These are phyloP conservation scores for Ennomos fuscantarius DNA, from an alignment of 2,888 invertebrate species.

Conservation along the genomic window DNA sequence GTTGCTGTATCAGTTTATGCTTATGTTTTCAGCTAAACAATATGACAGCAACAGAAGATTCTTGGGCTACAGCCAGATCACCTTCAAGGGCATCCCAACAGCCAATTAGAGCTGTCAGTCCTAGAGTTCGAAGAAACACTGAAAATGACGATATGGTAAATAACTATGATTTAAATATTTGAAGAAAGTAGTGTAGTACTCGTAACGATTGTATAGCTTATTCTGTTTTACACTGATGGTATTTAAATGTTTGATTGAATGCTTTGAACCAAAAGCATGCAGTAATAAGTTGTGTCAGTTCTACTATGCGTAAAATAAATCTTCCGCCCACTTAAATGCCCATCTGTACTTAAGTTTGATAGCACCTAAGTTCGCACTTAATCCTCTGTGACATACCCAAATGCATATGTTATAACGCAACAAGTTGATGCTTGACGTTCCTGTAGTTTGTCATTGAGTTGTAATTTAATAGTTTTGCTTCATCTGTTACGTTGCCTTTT, in stretches of 20 bases:
- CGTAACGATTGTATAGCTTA: neutral
- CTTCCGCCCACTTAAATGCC: no score
- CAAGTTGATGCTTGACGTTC: conserved; percentile 27
- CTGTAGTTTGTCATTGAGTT: conserved; percentile 43
- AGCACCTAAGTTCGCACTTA: no score
- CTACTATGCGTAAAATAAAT: no score
- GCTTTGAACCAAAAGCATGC: neutral
- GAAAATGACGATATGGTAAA: conserved; percentile 76
- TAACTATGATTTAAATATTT: neutral
- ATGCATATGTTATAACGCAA: neutral
- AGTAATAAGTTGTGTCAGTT: no score
- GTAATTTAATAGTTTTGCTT: conserved; percentile 48
- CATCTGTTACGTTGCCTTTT: conserved; percentile 59
- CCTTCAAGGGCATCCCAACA: conserved; percentile 78
- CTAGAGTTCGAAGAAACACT: conserved; percentile 74
- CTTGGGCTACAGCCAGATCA: conserved; percentile 72
- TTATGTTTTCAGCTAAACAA: conserved; percentile 61
- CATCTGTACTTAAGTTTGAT: no score
- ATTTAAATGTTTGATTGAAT: conserved; percentile 5
- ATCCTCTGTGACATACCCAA: no score
- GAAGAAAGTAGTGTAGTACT: no score
- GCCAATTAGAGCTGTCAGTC: conserved; percentile 80
- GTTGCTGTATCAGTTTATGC: neutral
- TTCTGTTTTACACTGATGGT: neutral
- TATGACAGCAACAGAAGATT: conserved; percentile 63